Evolutionary conservation across 2,113 vertebrate genomes (phyloP).

Genomic region (Smithornis capensis): DNA sequence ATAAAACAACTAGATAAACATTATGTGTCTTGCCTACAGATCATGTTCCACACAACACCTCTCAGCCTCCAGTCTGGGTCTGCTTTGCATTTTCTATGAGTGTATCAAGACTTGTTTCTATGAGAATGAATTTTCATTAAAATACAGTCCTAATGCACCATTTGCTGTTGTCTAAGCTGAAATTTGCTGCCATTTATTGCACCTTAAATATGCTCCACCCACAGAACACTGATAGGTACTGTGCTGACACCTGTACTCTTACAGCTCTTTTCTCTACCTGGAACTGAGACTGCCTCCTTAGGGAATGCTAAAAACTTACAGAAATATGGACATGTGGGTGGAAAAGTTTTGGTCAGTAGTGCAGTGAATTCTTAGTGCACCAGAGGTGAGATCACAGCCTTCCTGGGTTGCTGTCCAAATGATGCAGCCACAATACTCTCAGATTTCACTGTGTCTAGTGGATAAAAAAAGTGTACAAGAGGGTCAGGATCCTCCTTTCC

Average conservation of each 20-base stretch:
- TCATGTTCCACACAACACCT: not conserved
- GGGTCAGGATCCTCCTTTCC: not conserved
- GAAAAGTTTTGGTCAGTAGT: not conserved
- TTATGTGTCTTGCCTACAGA: not conserved
- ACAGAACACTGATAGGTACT: rapidly evolving
- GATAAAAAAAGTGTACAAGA: not conserved
- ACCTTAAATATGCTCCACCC: not conserved
- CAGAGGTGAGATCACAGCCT: not conserved
- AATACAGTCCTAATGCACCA: not conserved
- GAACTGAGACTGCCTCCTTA: not conserved
- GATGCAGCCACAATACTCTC: not conserved
- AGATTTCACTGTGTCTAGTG: not conserved
- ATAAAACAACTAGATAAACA: not conserved
- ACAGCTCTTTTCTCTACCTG: not conserved
- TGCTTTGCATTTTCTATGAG: not conserved
- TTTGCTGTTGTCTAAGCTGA: not conserved
- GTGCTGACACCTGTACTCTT: not conserved
- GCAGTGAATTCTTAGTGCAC: not conserved
- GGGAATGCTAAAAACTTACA: not conserved
- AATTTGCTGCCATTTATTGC: not conserved
- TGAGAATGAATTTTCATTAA: not conserved
- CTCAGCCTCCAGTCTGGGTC: not conserved
- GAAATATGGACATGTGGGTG: not conserved
- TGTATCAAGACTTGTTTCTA: not conserved
- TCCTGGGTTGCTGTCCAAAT: not conserved